Evolutionary conservation across 2,797 vertebrate genomes (phyloP).

Genomic region (Leptodactylus fallax): DNA sequence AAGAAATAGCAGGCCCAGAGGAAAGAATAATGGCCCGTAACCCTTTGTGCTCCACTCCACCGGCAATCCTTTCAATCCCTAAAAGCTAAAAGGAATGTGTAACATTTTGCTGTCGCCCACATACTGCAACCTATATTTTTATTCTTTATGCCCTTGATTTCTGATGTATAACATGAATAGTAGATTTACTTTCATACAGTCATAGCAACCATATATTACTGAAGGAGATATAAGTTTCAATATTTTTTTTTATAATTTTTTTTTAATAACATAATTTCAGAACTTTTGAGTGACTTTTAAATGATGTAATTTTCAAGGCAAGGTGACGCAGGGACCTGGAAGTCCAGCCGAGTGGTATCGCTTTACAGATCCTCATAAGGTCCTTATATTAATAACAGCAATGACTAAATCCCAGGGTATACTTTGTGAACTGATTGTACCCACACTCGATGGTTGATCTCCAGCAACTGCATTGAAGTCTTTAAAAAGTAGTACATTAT

Average conservation of each 20-base stretch:
- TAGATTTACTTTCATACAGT: not conserved
- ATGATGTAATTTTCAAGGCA: not conserved
- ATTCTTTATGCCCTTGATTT: not conserved
- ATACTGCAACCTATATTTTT: not conserved
- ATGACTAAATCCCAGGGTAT: not conserved
- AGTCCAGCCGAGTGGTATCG: not conserved
- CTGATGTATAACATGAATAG: not conserved
- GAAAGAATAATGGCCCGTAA: constrained; percentile 21
- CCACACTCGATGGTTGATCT: not conserved
- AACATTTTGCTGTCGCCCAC: not conserved
- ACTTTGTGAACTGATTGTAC: not conserved
- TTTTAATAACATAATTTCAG: not conserved
- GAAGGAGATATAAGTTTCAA: too few species aligned
- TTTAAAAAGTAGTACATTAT: not conserved
- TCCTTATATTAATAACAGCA: not conserved
- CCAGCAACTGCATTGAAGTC: not conserved
- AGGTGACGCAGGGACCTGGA: not conserved
- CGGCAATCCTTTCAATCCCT: not conserved
- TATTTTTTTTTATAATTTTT: not conserved
- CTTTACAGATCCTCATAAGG: not conserved
- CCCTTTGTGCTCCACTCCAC: not conserved
- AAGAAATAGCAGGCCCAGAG: constrained; percentile 39
- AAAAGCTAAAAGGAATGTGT: not conserved
- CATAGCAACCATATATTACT: not conserved
- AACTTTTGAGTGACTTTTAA: not conserved